Base-by-base conservation (phyloP, 2,888 invertebrate genomes). In the Ernsta delagoae region DNA sequence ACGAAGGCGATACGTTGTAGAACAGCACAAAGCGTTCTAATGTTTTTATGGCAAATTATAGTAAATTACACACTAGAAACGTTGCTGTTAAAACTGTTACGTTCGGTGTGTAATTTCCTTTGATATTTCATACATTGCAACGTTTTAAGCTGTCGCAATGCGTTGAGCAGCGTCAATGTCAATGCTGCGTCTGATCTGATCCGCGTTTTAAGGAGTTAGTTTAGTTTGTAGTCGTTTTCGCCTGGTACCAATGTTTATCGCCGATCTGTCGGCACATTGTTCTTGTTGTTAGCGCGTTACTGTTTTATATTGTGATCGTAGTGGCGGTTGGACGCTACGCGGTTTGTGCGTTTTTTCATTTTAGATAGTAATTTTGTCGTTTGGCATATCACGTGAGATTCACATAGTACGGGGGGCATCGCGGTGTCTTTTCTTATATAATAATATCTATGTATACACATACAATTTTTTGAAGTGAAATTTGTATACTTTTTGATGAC, bases 381-480 rank as follows among this genome's bases (percentile, higher is more conserved):
- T 83, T 84, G 84, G 88, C 90, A 90, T 89, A 89, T 90, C 88
- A 89, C 87, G 83, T 83, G 84, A 78, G 77, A 74, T 74, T 73
- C 75, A 81, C 79, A 81, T 82, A 82, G 83, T 80, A 78, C 81
- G 84, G 88, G 86, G 85, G 85, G 86, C 84, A 82, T 80, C 75
- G 79, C 75, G 81, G 81, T 79, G 79, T 81, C 78, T 77, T 83
- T 80, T 76, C 73, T 72, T 71, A 70, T 73, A 71, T 70, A n/a
- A 77, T 36, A 36, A 5, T 36, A 36, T 36, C 4, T 36, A 36
- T 36, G 36, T 36, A 36, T 69, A 70, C 67, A 36, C 36, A 36
- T 36, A 3, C 36, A 36, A 68, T 75, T 75, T 78, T 77, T 78
- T 73, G 74, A 75, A 69, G 71, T 72, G 79, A 82, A 77, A 82